Percentiles rank a stretch among this genome's conserved stretches.
These are phyloP conservation scores for Hyaena hyaena DNA, from an alignment of 2,113 vertebrate genomes.

Conservation along the genomic window DNA sequence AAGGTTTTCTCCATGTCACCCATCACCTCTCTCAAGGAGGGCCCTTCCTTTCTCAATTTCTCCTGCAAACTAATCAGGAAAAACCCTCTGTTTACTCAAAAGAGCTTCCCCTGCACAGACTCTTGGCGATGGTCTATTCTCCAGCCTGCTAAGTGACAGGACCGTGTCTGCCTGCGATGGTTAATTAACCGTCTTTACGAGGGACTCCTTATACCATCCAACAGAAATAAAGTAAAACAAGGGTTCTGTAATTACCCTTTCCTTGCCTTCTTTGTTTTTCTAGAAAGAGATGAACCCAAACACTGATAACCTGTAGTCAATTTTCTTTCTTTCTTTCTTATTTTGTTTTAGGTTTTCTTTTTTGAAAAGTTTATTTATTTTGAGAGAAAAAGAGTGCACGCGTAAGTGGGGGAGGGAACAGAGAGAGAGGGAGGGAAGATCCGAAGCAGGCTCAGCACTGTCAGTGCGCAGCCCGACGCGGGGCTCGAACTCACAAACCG, in stretches of 20 bases:
- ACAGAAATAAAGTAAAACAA: neutral
- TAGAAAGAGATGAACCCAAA: neutral
- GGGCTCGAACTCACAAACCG: too few species aligned
- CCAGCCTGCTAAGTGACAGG: neutral
- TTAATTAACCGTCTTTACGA: rapidly evolving
- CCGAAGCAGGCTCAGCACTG: too few species aligned
- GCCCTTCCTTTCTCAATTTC: neutral
- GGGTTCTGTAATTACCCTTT: neutral
- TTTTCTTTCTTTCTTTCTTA: neutral
- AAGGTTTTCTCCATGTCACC: neutral
- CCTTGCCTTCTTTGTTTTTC: neutral
- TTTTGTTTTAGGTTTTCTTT: too few species aligned
- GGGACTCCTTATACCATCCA: rapidly evolving
- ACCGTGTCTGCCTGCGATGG: rapidly evolving
- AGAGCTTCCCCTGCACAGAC: neutral
- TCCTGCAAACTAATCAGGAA: neutral
- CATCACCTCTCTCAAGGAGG: neutral
- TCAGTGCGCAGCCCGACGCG: too few species aligned
- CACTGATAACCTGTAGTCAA: rapidly evolving
- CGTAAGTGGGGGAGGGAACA: too few species aligned
- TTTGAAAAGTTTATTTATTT: too few species aligned
- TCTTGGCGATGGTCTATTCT: rapidly evolving
- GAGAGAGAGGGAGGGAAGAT: too few species aligned
- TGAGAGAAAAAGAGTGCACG: too few species aligned
- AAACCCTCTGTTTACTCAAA: neutral